Evolutionary conservation across 2,888 invertebrate genomes (phyloP).

Genomic region (Parnassius apollo): DNA sequence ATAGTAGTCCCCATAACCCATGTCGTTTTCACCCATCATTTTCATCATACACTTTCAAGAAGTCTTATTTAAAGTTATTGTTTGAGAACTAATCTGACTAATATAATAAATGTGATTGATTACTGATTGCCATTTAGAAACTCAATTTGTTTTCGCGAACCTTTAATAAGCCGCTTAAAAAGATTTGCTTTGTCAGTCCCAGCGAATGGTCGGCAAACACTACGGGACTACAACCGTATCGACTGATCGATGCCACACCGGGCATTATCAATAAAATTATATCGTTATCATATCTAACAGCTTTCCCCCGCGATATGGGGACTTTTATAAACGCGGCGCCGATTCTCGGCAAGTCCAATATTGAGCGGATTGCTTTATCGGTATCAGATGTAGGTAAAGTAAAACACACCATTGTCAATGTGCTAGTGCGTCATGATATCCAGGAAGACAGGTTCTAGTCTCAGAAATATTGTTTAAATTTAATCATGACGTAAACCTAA

Average conservation of each 20-base stretch:
- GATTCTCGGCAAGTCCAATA: constrained; percentile 55
- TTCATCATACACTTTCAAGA: constrained; percentile 61
- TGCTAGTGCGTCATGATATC: constrained; percentile 14
- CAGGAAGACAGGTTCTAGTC: constrained; percentile 1
- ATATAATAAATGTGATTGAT: constrained; percentile 27
- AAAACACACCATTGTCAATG: constrained; percentile 42
- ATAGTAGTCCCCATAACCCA: constrained; percentile 80
- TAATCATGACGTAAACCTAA: neutral
- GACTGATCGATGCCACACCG: constrained; percentile 75
- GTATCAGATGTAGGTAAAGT: constrained; percentile 52
- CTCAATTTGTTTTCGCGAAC: constrained; percentile 43
- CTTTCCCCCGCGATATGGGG: constrained; percentile 73
- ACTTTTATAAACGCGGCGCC: constrained; percentile 67
- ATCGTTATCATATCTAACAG: constrained; percentile 78
- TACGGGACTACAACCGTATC: constrained; percentile 57
- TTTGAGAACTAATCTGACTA: constrained; percentile 32
- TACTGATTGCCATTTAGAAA: constrained; percentile 31
- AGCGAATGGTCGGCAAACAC: constrained; percentile 29
- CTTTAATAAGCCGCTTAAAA: constrained; percentile 39
- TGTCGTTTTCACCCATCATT: constrained; percentile 80
- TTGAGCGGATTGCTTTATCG: constrained; percentile 62
- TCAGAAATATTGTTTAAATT: neutral
- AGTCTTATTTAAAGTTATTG: constrained; percentile 20
- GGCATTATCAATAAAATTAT: constrained; percentile 77
- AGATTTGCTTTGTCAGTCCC: constrained; percentile 6